Conservation (phyloP, 2,888 invertebrate species). For the Chorisops tibialis region DNA sequence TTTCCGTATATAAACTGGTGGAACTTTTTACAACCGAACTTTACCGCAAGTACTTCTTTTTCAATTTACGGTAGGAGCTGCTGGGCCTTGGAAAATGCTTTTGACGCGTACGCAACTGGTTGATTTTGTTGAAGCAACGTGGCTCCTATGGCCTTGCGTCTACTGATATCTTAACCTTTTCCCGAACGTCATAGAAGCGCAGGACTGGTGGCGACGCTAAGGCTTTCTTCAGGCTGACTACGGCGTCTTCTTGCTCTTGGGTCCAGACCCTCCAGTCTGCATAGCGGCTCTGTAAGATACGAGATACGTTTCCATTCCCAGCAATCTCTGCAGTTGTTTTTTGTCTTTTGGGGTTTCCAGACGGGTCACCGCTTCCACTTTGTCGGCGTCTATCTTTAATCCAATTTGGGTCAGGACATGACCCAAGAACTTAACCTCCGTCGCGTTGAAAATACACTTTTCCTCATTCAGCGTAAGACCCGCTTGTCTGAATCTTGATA, state of each 20-base stretch:
- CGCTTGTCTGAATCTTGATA: no score
- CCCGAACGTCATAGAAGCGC: constrained; percentile 33
- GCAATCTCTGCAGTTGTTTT: constrained; percentile 33
- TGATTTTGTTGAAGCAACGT: not conserved
- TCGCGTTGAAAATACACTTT: no score
- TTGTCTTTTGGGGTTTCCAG: constrained; percentile 30
- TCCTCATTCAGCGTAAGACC: no score
- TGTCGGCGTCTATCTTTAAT: no score
- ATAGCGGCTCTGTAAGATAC: constrained; percentile 21
- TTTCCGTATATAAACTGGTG: constrained; percentile 29
- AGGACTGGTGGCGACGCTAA: constrained; percentile 31
- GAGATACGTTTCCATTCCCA: constrained; percentile 33
- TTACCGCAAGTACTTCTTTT: constrained; percentile 40
- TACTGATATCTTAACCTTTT: constrained; percentile 33
- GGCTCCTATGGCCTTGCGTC: constrained; percentile 30
- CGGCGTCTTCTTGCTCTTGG: constrained; percentile 22
- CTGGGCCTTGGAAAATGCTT: not conserved
- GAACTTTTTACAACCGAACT: constrained; percentile 35
- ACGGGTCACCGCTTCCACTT: constrained; percentile 23
- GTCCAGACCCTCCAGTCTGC: constrained; percentile 29
- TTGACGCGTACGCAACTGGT: constrained; percentile 7
- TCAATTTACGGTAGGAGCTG: constrained; percentile 33
- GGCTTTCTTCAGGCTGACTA: constrained; percentile 29
- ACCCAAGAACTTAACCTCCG: constrained; percentile 24
- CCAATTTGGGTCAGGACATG: constrained; percentile 24